A percentile compares a stretch with the other conserved stretches of the same genome.
Evolutionary conservation across 2,797 vertebrate genomes (phyloP).

Genomic region (Onychomys leucogaster): DNA sequence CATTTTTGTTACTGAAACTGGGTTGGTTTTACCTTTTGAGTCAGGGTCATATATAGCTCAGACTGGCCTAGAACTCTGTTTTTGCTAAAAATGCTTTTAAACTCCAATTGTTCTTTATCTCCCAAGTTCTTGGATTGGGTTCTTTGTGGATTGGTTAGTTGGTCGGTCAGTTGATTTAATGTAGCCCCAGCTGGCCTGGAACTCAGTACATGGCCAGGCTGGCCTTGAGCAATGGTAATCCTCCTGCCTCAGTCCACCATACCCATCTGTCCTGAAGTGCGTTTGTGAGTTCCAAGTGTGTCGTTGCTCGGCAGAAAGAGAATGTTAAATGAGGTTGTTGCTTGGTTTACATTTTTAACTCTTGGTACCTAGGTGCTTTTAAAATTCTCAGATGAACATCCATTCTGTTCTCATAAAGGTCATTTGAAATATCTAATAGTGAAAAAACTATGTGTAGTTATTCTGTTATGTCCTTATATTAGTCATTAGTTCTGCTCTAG

Average conservation of each 20-base stretch:
- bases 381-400: conserved; percentile 68
- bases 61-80: background rate
- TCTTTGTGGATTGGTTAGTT: background rate
- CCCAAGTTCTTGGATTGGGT: background rate
- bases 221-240: background rate
- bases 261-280: background rate
- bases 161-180: background rate
- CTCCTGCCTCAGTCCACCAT: background rate
- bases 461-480: conserved; percentile 44
- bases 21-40: background rate
- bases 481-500: background rate
- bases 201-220: background rate
- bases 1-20: background rate
- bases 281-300: conserved; percentile 15
- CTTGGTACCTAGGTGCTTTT: conserved; percentile 78
- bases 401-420: conserved; percentile 45
- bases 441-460: conserved; percentile 27
- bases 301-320: conserved; percentile 53
- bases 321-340: conserved; percentile 52
- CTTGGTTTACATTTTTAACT: conserved; percentile 60
- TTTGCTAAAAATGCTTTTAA: background rate
- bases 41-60: background rate
- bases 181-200: background rate
- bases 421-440: conserved; percentile 48
- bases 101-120: background rate